phyloP scores from a whole-genome alignment of 1,140 invertebrate genomes.

The Marisa cornuarietis region DNA sequence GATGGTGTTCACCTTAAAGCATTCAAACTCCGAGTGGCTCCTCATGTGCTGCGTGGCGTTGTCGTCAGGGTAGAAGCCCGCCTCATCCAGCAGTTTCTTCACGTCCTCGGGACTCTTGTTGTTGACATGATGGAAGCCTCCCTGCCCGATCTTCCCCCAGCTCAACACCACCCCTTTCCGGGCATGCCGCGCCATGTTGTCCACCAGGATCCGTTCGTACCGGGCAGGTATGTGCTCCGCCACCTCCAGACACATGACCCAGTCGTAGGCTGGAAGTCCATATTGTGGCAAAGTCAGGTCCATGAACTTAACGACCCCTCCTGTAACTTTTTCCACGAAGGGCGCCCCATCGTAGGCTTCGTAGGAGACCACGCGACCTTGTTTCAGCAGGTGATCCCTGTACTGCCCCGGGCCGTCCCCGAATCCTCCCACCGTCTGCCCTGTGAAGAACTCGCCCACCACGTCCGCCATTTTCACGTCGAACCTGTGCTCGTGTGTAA shows the following conservation, averaged over 20 bases:
- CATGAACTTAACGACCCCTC: slow-evolving; percentile 27
- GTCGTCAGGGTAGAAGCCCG: slow-evolving; percentile 26
- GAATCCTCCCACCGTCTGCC: background rate
- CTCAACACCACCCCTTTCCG: slow-evolving; percentile 33
- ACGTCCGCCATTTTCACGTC: too few species aligned
- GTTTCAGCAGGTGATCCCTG: background rate
- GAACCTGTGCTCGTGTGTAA: too few species aligned
- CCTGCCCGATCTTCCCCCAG: slow-evolving; percentile 34
- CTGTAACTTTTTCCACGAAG: slow-evolving; percentile 23
- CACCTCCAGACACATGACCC: slow-evolving; percentile 39
- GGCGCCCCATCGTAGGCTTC: slow-evolving; percentile 34
- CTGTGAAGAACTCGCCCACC: too few species aligned
- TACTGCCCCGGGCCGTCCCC: slow-evolving; percentile 12
- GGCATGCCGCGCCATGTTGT: slow-evolving; percentile 36
- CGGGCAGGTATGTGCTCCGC: slow-evolving; percentile 37
- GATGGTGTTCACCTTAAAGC: slow-evolving; percentile 31
- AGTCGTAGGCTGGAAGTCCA: slow-evolving; percentile 36
- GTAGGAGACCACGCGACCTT: slow-evolving; percentile 4
- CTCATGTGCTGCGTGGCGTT: slow-evolving; percentile 20
- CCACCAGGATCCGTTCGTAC: slow-evolving; percentile 32
- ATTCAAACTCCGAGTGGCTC: slow-evolving; percentile 19
- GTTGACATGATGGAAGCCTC: slow-evolving; percentile 29
- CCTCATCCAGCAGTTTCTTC: slow-evolving; percentile 11
- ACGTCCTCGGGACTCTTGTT: slow-evolving; percentile 26
- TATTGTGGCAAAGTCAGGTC: slow-evolving; percentile 36